A percentile compares a stretch with the other conserved stretches of the same genome.
phyloP scores from a whole-genome alignment of 2,888 invertebrate species.

The Steinernema hermaphroditum region DNA sequence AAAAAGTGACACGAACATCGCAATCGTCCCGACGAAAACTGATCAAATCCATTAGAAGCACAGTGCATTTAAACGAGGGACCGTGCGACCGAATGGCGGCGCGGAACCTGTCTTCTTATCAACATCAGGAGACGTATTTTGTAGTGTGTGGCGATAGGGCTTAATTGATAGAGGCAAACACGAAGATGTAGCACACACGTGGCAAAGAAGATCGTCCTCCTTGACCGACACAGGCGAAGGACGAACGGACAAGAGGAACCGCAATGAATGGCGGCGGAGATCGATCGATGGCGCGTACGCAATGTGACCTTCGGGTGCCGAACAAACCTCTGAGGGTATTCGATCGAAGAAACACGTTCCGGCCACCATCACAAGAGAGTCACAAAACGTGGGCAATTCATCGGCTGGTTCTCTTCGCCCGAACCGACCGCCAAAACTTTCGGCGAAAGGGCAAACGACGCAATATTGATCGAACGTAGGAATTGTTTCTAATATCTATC shows the following conservation, averaged over 20 bases:
- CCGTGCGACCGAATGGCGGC: background rate
- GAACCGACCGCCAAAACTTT: background rate
- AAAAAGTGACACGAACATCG: too few relatives aligned
- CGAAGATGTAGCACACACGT: background rate
- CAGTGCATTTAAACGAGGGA: background rate
- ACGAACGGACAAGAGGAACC: background rate
- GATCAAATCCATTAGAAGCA: background rate
- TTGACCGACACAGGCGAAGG: background rate
- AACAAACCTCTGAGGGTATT: too few relatives aligned
- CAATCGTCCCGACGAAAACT: too few relatives aligned
- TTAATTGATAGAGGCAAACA: background rate
- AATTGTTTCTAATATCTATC: background rate
- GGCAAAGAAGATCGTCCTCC: background rate
- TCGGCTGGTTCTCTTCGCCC: background rate
- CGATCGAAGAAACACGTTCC: background rate
- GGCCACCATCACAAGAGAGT: background rate
- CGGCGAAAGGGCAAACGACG: background rate
- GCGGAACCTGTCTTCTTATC: slow-evolving; percentile 20
- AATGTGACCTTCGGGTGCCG: background rate
- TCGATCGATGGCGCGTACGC: slow-evolving; percentile 8
- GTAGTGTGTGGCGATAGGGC: slow-evolving; percentile 3
- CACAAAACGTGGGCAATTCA: background rate
- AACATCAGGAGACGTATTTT: background rate
- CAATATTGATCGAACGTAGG: background rate
- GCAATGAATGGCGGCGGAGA: background rate